Percentiles rank a stretch among this genome's conserved stretches.
These are phyloP conservation scores for Campopleginae sp. DNA, from an alignment of 2,888 invertebrate genomes.

Conservation along the genomic window DNA sequence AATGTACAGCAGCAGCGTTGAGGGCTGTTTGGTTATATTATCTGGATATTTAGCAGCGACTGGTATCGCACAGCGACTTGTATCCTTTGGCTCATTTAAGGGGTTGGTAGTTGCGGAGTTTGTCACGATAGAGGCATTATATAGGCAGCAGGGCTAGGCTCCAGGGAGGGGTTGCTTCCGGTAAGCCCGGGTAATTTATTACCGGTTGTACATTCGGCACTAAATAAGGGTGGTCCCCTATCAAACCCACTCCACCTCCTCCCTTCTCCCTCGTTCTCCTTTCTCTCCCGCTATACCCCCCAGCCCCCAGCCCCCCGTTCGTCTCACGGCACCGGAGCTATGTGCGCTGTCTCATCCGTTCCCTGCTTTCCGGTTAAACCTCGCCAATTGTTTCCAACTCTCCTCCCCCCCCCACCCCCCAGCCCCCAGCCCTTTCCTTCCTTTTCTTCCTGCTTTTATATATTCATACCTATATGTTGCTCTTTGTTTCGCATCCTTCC, in stretches of 20 bases:
- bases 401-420: slow-evolving; percentile 52
- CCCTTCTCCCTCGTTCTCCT: slow-evolving; percentile 27
- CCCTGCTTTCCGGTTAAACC: slow-evolving; percentile 66
- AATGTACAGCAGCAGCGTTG: background rate
- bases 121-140: slow-evolving; percentile 42
- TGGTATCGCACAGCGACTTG: slow-evolving; percentile 48
- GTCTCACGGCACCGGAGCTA: slow-evolving; percentile 47
- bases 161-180: slow-evolving; percentile 65
- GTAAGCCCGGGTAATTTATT: slow-evolving; percentile 78
- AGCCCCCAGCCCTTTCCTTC: slow-evolving; percentile 43
- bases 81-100: slow-evolving; percentile 64
- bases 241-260: slow-evolving; percentile 69
- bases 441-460: slow-evolving; percentile 44
- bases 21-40: background rate
- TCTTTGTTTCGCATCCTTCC: slow-evolving; percentile 53
- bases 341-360: slow-evolving; percentile 58
- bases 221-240: slow-evolving; percentile 78
- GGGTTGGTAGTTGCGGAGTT: slow-evolving; percentile 46
- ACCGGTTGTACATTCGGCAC: slow-evolving; percentile 77
- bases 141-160: slow-evolving; percentile 3
- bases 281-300: background rate
- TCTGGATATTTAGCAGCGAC: slow-evolving; percentile 49
- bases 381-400: slow-evolving; percentile 75
- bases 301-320: slow-evolving; percentile 12
- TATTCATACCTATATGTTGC: slow-evolving; percentile 14